Evolutionary conservation across 2,113 vertebrate species (phyloP).

Genomic region (Phaetusa simplex): DNA sequence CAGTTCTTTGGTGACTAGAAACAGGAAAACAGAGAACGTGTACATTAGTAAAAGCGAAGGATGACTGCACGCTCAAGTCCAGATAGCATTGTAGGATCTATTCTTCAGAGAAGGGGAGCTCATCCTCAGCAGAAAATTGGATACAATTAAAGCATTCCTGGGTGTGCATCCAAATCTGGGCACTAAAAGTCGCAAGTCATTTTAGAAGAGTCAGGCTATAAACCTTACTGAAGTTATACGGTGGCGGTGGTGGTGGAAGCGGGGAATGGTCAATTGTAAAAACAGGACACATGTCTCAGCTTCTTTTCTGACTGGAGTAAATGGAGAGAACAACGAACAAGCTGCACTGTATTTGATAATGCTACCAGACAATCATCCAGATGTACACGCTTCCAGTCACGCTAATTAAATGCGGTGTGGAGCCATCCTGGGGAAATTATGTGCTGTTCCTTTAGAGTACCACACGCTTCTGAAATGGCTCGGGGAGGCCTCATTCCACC

Average conservation of each 20-base stretch:
- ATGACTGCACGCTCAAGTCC: neutral
- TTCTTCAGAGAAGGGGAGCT: neutral
- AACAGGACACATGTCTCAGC: neutral
- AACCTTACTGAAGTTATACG: neutral
- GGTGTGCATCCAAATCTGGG: neutral
- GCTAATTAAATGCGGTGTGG: constrained; percentile 30
- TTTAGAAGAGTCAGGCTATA: neutral
- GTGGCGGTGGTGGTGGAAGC: neutral
- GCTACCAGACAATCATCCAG: constrained; percentile 14
- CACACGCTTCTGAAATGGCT: neutral
- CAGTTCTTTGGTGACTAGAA: neutral
- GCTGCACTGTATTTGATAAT: constrained; percentile 28
- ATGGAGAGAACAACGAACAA: neutral
- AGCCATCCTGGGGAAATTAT: constrained; percentile 43
- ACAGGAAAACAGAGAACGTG: neutral
- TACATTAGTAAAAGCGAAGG: neutral
- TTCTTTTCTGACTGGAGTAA: neutral
- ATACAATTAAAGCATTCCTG: neutral
- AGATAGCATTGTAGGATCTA: neutral
- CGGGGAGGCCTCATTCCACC: neutral
- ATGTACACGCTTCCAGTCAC: neutral
- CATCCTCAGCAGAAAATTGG: neutral
- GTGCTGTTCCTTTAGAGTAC: neutral
- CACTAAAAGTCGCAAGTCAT: neutral
- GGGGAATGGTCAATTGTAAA: neutral